A percentile compares a stretch with the other conserved stretches of the same genome.
Conservation (phyloP, 2,888 invertebrate genomes). For the Chirona hameri region DNA sequence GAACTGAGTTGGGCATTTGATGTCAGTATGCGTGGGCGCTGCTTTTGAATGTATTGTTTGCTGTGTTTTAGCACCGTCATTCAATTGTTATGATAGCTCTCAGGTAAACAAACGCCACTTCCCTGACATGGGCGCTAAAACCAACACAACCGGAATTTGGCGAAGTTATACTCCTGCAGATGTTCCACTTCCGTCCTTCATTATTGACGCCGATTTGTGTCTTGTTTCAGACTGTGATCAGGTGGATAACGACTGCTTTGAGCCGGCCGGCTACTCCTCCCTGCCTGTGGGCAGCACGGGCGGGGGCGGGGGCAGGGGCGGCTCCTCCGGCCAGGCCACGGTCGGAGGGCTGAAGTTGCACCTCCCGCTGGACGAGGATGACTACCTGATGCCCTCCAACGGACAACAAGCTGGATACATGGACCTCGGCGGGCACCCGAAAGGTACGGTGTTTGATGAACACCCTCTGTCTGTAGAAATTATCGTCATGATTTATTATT, state of each 20-base stretch:
- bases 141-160: no score
- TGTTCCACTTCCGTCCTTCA: neutral
- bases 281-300: neutral
- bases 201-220: neutral
- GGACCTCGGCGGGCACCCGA: conserved; percentile 67
- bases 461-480: no score
- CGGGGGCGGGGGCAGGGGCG: neutral
- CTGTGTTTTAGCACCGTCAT: no score
- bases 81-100: no score
- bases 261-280: conserved; percentile 45
- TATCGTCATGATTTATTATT: no score
- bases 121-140: no score
- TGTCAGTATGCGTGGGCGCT: no score
- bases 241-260: conserved; percentile 50
- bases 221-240: conserved; percentile 33
- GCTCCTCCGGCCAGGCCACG: neutral
- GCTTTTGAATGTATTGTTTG: no score
- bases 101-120: no score
- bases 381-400: conserved; percentile 85
- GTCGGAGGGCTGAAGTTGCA: conserved; percentile 59
- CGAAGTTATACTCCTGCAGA: neutral
- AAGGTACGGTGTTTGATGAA: conserved; percentile 60
- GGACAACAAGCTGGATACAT: conserved; percentile 58
- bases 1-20: no score
- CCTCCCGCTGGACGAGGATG: conserved; percentile 90